phyloP scores from a whole-genome alignment of 2,888 invertebrate species.

The Pollenia labialis region DNA sequence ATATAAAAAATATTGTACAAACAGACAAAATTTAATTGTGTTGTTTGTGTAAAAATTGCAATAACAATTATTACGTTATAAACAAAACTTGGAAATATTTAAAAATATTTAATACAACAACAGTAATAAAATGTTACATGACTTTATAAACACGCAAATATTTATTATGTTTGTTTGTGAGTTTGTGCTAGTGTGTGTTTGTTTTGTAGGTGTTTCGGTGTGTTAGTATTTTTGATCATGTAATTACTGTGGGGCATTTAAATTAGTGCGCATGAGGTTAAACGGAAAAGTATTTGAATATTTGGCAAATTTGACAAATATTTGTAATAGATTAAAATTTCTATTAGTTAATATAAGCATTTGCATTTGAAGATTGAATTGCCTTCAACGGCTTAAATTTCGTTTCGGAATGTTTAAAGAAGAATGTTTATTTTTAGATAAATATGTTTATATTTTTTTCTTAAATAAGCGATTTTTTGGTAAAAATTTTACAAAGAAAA shows the following conservation, averaged over 20 bases:
- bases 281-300: not conserved
- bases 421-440: too few species aligned
- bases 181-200: not conserved
- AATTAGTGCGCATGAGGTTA: not conserved
- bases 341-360: too few species aligned
- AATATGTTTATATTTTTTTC: too few species aligned
- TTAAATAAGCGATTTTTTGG: too few species aligned
- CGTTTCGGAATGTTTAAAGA: too few species aligned
- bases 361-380: too few species aligned
- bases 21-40: conserved; percentile 37
- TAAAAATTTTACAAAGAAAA: too few species aligned
- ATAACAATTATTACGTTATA: not conserved
- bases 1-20: conserved; percentile 26
- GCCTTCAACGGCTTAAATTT: too few species aligned
- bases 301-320: too few species aligned
- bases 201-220: not conserved
- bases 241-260: not conserved
- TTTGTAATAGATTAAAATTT: too few species aligned
- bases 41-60: conserved; percentile 43
- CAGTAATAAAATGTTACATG: conserved; percentile 41
- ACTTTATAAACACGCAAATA: conserved; percentile 30
- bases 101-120: conserved; percentile 31
- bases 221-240: not conserved
- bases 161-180: not conserved
- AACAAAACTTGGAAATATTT: not conserved